Conservation (phyloP, 1,140 invertebrate genomes). For the Sinonovacula constricta region DNA sequence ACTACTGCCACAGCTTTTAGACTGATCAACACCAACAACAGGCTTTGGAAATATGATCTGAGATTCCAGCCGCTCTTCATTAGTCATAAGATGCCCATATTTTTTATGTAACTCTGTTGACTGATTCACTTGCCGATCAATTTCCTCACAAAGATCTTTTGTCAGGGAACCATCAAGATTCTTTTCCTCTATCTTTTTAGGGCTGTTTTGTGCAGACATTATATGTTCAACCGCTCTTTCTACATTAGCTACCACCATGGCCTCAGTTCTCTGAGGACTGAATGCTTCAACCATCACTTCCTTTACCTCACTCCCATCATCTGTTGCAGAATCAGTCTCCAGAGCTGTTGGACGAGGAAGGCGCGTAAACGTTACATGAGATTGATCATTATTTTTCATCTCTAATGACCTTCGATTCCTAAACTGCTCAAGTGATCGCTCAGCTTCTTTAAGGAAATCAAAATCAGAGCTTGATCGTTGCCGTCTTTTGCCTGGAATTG, state of each 20-base stretch:
- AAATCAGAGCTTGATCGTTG: slow-evolving; percentile 3
- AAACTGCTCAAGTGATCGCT: slow-evolving; percentile 10
- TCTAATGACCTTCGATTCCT: slow-evolving; percentile 7
- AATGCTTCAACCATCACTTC: neutral
- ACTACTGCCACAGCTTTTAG: slow-evolving; percentile 42
- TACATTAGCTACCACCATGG: no score
- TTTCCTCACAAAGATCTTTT: neutral
- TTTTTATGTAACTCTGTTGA: neutral
- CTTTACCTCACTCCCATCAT: neutral
- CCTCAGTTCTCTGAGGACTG: neutral
- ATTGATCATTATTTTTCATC: slow-evolving; percentile 12
- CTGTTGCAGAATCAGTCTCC: neutral
- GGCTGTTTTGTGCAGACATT: neutral
- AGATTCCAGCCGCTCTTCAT: neutral
- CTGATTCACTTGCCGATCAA: neutral
- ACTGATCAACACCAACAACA: neutral
- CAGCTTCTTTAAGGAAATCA: slow-evolving; percentile 39
- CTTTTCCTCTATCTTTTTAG: no score
- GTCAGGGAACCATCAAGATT: no score
- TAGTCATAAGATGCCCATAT: neutral
- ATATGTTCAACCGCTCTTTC: no score
- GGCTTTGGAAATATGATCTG: neutral
- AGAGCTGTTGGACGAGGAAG: neutral
- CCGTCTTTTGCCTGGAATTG: slow-evolving; percentile 8
- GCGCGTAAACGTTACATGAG: slow-evolving; percentile 10